Evolutionary conservation across 2,113 vertebrate genomes (phyloP).

Genomic region (Etheostoma cragini): DNA sequence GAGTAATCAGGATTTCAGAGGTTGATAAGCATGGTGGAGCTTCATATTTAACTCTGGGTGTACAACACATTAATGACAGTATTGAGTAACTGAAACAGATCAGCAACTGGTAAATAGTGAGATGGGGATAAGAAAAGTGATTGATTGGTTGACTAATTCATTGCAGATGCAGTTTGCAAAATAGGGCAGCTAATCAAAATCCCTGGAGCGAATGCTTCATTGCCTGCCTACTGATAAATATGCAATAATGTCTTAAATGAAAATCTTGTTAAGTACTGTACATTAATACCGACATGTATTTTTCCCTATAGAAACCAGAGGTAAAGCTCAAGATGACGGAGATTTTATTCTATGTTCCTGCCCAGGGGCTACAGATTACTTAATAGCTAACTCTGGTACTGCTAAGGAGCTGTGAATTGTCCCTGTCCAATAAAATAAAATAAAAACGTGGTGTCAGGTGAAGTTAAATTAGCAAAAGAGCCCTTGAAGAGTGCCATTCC

Average conservation of each 20-base stretch:
- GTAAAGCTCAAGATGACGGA: neutral
- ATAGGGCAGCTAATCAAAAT: neutral
- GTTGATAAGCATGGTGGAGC: neutral
- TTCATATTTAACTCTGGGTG: constrained; percentile 9
- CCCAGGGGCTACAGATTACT: no score
- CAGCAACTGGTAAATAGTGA: constrained; percentile 18
- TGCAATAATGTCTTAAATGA: neutral
- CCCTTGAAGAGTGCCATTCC: neutral
- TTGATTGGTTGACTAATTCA: constrained; percentile 19
- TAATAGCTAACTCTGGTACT: no score
- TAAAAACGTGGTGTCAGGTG: no score
- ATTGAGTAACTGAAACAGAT: neutral
- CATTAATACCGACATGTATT: neutral
- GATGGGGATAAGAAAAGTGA: constrained; percentile 12
- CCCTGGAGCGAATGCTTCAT: neutral
- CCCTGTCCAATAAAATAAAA: no score
- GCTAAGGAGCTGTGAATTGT: no score
- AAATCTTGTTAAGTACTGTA: neutral
- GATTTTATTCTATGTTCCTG: no score
- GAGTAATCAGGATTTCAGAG: constrained; percentile 1
- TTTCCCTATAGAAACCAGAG: neutral
- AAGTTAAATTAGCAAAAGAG: no score
- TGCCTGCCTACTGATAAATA: neutral
- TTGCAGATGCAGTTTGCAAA: constrained; percentile 6
- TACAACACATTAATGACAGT: neutral